Conservation (phyloP, 2,113 vertebrate species). For the Leptodactylus fuscus region DNA sequence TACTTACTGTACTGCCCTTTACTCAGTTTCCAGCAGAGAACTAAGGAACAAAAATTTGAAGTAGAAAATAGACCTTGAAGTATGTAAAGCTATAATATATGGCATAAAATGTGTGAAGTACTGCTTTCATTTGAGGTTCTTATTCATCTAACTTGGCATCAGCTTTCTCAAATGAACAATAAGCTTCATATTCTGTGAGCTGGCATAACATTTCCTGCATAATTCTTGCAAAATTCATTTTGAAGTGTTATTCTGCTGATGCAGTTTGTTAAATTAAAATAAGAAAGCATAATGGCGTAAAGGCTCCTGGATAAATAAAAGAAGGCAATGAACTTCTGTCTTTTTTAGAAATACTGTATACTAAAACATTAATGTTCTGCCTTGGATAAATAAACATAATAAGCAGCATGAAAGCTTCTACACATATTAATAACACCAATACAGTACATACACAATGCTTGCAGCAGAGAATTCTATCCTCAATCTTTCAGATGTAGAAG, state of each 20-base stretch:
- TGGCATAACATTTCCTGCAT: background rate
- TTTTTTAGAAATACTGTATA: background rate
- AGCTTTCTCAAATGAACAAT: background rate
- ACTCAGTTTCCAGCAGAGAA: background rate
- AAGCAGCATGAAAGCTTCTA: background rate
- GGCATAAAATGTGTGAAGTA: background rate
- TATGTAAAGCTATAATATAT: background rate
- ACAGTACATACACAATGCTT: background rate
- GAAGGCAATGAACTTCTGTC: background rate
- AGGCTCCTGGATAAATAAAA: background rate
- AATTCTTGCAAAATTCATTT: background rate
- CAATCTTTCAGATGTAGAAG: background rate
- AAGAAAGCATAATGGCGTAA: background rate
- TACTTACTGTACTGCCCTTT: background rate
- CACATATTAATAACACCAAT: background rate
- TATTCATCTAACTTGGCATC: background rate
- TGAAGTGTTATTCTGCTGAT: background rate
- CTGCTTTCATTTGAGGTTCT: background rate
- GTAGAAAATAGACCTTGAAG: background rate
- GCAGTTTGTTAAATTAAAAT: background rate
- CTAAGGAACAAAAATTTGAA: background rate
- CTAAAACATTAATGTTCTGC: background rate
- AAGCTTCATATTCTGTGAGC: background rate
- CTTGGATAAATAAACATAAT: constrained; percentile 6
- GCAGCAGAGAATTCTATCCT: background rate